Evolutionary conservation across 92 coral and sea anemone species (phyloP), one percentile per base, ranked within the genome.

Genomic region (Paramuricea clavata): DNA sequence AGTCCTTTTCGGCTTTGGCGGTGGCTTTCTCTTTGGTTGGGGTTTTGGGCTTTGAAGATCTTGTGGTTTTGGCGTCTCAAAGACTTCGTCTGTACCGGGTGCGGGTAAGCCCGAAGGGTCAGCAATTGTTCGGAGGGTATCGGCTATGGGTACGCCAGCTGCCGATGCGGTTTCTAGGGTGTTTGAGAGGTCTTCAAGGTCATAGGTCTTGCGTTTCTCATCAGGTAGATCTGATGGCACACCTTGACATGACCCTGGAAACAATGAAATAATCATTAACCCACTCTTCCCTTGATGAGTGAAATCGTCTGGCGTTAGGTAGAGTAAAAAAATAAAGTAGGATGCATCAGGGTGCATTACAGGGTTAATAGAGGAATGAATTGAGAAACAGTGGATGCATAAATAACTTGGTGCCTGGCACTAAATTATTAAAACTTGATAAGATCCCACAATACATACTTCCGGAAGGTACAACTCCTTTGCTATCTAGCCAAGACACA

Each of bases 61-160:
- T 47, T 6, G 26, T 12, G 6, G 27, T 77, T 52, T 34, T 1
- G 44, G 22, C 12, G 4, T 31, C 5, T 30, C 61, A 35, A 49
- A 8, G 13, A 47, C 54, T 8, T 10, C 54, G 19, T 47, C 54
- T 47, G 7, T 47, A 15, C 54, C 54, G 19, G 54, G 19, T 1
- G 7, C 54, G 13, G 13, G 15, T 47, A 10, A 15, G 19, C 13
- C 2, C 2, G 19, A 15, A 8, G 81, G 70, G 34, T 87, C 81
- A 34, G 90, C 87, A 61, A 92, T 92, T 61, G 90, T 90, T 34
- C 78, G 90, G 30, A 93, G 86, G 65, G 91, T 92, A 47, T 93
- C 92, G 22, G 92, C 86, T 35, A 93, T 90, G 32, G 98, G 93
- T 43, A 95, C 72, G 35, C 93, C 98, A 50, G 85, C 90, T 9